Evolutionary conservation across 2,797 vertebrate genomes (phyloP).

Genomic region (Thripadectes ignobilis): DNA sequence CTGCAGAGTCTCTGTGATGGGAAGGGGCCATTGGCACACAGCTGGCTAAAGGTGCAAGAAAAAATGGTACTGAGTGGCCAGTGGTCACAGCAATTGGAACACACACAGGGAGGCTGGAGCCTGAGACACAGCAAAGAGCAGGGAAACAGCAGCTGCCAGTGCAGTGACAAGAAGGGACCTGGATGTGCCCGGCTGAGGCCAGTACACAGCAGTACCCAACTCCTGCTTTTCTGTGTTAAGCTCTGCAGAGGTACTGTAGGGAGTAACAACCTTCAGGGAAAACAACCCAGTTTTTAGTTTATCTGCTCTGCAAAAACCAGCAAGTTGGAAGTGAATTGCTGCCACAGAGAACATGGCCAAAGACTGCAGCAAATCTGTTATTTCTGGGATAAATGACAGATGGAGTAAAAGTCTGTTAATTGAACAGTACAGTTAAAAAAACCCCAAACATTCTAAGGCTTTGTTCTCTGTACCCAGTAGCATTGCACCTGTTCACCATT

Average conservation of each 20-base stretch:
- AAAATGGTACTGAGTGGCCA: rapidly evolving
- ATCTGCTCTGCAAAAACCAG: not conserved
- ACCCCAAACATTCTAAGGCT: not conserved
- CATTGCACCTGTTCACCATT: not conserved
- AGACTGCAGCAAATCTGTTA: not conserved
- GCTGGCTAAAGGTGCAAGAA: not conserved
- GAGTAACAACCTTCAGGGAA: not conserved
- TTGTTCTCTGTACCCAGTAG: not conserved
- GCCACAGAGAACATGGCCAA: rapidly evolving
- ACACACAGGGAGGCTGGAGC: not conserved
- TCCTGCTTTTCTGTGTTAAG: not conserved
- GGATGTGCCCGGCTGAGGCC: rapidly evolving
- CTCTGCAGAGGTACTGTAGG: not conserved
- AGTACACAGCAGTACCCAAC: rapidly evolving
- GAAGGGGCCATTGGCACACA: not conserved
- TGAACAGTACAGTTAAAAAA: not conserved
- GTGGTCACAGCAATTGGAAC: not conserved
- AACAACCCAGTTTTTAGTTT: not conserved
- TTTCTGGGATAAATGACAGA: not conserved
- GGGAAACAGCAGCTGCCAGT: rapidly evolving
- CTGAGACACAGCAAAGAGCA: not conserved
- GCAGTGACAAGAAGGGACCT: rapidly evolving
- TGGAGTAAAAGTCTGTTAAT: not conserved
- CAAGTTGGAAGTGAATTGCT: not conserved
- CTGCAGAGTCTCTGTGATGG: not conserved